Evolutionary conservation across 2,888 invertebrate species (phyloP).

Genomic region (Thereva nobilitata): DNA sequence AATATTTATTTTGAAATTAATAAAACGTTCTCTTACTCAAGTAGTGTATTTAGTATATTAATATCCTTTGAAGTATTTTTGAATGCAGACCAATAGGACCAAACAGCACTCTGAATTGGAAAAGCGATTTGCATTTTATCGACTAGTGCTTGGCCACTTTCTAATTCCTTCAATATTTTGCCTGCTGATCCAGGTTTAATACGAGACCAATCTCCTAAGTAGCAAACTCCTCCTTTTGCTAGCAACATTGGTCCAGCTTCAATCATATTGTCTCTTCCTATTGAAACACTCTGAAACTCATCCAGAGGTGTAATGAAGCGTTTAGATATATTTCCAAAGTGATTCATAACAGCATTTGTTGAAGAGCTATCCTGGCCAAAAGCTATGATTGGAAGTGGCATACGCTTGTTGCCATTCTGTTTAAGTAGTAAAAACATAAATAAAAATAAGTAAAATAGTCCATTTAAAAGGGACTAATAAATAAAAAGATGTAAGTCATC

Average conservation of each 20-base stretch:
- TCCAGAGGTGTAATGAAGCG: conserved; percentile 52
- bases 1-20: conserved; percentile 32
- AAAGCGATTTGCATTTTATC: conserved; percentile 46
- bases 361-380: conserved; percentile 50
- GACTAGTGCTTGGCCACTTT: conserved; percentile 45
- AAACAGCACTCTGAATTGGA: conserved; percentile 53
- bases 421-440: background rate
- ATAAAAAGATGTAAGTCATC: no score
- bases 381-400: conserved; percentile 53
- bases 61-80: conserved; percentile 49
- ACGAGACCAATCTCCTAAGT: conserved; percentile 56
- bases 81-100: conserved; percentile 51
- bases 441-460: background rate
- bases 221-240: conserved; percentile 56
- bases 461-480: no score
- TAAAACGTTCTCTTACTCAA: conserved; percentile 50
- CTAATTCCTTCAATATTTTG: conserved; percentile 50
- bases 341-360: conserved; percentile 49
- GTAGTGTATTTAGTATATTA: conserved; percentile 50
- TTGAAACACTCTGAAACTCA: conserved; percentile 45
- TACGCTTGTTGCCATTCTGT: conserved; percentile 45
- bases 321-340: conserved; percentile 50
- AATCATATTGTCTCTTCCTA: conserved; percentile 47
- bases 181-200: conserved; percentile 46
- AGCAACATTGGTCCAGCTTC: conserved; percentile 55